These are phyloP conservation scores for Maccullochella peelii DNA, from an alignment of 2,113 vertebrate genomes.

Conservation along the genomic window DNA sequence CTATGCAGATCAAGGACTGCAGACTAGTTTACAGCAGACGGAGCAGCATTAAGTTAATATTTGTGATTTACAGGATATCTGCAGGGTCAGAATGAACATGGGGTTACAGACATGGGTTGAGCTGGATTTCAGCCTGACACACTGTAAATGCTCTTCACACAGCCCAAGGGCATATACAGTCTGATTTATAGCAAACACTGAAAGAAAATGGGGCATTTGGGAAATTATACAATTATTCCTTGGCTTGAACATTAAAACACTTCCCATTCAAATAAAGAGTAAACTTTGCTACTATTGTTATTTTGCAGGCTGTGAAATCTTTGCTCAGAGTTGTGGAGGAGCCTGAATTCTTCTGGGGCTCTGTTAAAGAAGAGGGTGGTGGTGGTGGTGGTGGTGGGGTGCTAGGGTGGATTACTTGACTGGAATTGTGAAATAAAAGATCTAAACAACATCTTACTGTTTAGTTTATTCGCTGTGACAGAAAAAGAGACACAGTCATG, in stretches of 20 bases:
- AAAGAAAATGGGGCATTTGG: conserved; percentile 49
- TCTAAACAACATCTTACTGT: conserved; percentile 60
- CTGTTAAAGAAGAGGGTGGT: conserved; percentile 22
- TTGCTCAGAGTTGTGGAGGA: conserved; percentile 47
- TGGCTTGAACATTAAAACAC: conserved; percentile 62
- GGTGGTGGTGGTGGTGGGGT: background rate
- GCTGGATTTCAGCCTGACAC: conserved; percentile 64
- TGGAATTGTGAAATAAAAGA: conserved; percentile 67
- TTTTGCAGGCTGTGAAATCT: conserved; percentile 54
- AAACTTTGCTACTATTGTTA: conserved; percentile 52
- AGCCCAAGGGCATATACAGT: conserved; percentile 66
- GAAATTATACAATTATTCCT: conserved; percentile 64
- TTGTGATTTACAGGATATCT: conserved; percentile 72
- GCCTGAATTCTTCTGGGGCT: conserved; percentile 57
- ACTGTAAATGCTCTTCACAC: conserved; percentile 66
- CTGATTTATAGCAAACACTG: conserved; percentile 65
- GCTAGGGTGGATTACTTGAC: conserved; percentile 52
- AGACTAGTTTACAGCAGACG: conserved; percentile 45
- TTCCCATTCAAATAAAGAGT: conserved; percentile 60
- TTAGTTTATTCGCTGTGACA: conserved; percentile 51
- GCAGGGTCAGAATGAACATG: conserved; percentile 69
- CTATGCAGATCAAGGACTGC: conserved; percentile 30
- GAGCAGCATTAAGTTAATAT: conserved; percentile 58
- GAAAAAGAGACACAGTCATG: conserved; percentile 23
- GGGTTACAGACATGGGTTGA: conserved; percentile 66